Conservation (phyloP, 92 coral and sea anemone species). For the Ricordea florida region DNA sequence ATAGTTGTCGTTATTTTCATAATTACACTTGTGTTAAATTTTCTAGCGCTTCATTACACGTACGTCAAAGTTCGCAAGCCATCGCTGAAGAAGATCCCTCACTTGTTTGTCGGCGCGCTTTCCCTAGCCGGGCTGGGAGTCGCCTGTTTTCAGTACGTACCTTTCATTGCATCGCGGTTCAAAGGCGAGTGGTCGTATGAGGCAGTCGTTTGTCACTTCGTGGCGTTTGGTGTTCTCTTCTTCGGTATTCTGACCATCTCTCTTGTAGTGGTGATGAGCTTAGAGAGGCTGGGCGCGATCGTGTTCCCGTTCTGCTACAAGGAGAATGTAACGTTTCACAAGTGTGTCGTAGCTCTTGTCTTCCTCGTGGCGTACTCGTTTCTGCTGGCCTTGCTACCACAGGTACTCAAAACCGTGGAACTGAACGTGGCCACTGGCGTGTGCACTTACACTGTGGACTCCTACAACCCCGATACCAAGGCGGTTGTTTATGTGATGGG, state of each 20-base stretch:
- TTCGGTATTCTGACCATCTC: constrained; percentile 86
- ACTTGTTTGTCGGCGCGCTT: constrained; percentile 85
- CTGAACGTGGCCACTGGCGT: constrained; percentile 84
- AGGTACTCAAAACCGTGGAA: constrained; percentile 54
- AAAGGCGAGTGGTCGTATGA: constrained; percentile 74
- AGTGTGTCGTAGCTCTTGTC: constrained; percentile 54
- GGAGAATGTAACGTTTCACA: constrained; percentile 76
- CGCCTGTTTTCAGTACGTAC: constrained; percentile 76
- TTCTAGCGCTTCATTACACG: constrained; percentile 81
- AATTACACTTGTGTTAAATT: constrained; percentile 75
- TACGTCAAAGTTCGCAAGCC: constrained; percentile 83
- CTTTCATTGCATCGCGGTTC: constrained; percentile 81
- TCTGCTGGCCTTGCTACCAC: constrained; percentile 60
- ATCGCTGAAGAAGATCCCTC: constrained; percentile 86
- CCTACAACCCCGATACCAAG: constrained; percentile 73
- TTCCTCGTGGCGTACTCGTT: constrained; percentile 61
- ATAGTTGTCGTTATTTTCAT: constrained; percentile 65
- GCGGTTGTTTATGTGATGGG: constrained; percentile 69
- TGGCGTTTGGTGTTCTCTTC: constrained; percentile 74
- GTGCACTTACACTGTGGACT: constrained; percentile 69
- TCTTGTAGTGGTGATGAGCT: constrained; percentile 82
- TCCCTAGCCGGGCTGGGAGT: constrained; percentile 82
- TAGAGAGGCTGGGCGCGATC: constrained; percentile 81
- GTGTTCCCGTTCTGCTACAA: constrained; percentile 87
- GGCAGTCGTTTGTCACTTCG: constrained; percentile 71